Percentiles rank a stretch among this genome's conserved stretches.
phyloP scores from a whole-genome alignment of 2,113 vertebrate genomes.

The Pogonocichla stellata region DNA sequence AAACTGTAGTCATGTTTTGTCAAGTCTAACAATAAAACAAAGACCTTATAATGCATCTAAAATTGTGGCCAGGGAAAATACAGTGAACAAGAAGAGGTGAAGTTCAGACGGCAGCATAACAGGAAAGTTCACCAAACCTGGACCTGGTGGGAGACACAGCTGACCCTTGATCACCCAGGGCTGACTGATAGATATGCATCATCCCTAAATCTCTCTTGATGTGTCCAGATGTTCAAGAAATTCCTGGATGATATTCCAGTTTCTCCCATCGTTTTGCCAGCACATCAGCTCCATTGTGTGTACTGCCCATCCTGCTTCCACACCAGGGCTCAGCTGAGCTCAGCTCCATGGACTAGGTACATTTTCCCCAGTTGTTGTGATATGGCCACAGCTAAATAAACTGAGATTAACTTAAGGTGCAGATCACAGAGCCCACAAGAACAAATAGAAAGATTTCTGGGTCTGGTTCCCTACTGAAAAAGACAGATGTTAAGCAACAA shows the following conservation, averaged over 20 bases:
- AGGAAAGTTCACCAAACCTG: not conserved
- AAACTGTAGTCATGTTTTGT: not conserved
- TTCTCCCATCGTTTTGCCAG: not conserved
- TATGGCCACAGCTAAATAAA: not conserved
- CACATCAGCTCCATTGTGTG: fast-evolving
- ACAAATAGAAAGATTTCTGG: not conserved
- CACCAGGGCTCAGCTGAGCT: not conserved
- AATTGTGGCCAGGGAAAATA: not conserved
- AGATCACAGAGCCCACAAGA: not conserved
- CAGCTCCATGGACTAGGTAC: not conserved
- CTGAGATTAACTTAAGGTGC: not conserved
- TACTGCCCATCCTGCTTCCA: not conserved
- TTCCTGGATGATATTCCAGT: not conserved
- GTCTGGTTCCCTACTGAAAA: not conserved
- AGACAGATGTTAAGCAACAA: not conserved
- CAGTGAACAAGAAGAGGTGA: not conserved
- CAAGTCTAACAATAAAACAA: not conserved
- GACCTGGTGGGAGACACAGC: not conserved
- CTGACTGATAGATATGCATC: not conserved
- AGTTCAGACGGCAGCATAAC: not conserved
- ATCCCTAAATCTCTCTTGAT: not conserved
- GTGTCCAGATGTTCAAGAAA: not conserved
- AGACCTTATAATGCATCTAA: not conserved
- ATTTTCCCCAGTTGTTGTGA: not conserved
- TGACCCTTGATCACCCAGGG: not conserved